These are phyloP conservation scores for Tetranychus cinnabarinus DNA, from an alignment of 1,140 invertebrate genomes.

Conservation along the genomic window DNA sequence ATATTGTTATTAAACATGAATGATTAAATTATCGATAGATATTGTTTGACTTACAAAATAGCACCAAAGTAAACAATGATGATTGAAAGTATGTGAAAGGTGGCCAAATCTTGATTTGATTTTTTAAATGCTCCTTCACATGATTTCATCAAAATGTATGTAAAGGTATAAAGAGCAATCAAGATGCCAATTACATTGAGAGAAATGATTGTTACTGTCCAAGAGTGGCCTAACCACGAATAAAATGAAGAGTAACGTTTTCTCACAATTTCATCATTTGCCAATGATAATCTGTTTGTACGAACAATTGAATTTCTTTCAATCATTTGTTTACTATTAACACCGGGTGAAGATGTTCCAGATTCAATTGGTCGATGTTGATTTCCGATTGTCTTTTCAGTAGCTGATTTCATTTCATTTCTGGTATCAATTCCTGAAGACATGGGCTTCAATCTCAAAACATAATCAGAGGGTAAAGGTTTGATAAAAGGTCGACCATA, in stretches of 20 bases:
- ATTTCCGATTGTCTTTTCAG: too few species aligned
- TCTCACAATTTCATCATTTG: constrained; percentile 2
- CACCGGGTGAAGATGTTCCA: too few species aligned
- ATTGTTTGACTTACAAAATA: constrained; percentile 15
- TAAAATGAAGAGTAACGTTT: constrained; percentile 11
- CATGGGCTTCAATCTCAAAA: too few species aligned
- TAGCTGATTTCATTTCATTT: too few species aligned
- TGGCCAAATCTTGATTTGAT: constrained; percentile 25
- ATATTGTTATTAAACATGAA: background rate
- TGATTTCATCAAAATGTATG: constrained; percentile 24
- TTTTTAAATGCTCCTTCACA: constrained; percentile 23
- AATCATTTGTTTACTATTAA: too few species aligned
- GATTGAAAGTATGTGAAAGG: constrained; percentile 23
- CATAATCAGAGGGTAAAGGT: too few species aligned
- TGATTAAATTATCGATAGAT: background rate
- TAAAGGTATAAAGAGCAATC: constrained; percentile 21
- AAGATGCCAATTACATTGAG: constrained; percentile 18
- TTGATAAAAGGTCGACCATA: too few species aligned
- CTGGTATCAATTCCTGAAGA: too few species aligned
- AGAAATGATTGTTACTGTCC: constrained; percentile 18
- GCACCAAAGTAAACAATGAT: constrained; percentile 22
- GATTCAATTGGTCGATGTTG: too few species aligned
- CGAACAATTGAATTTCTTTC: too few species aligned
- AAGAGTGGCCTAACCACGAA: constrained; percentile 18
- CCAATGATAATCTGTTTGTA: background rate